phyloP scores from a whole-genome alignment of 2,797 vertebrate genomes.

The Furcifer pardalis region DNA sequence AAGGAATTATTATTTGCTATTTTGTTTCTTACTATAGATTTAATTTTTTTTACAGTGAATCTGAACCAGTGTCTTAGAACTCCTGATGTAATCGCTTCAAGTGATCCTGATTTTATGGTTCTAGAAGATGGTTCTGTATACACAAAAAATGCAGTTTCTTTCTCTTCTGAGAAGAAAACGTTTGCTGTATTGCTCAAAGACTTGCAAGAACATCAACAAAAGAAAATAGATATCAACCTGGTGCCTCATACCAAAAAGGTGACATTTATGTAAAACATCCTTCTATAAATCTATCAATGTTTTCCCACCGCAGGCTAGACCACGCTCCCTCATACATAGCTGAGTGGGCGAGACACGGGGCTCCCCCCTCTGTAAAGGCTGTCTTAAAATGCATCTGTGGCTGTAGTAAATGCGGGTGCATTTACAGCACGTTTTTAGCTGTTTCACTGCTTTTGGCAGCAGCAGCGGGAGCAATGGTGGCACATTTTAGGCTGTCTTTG shows the following conservation, averaged over 20 bases:
- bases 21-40: conserved; percentile 34
- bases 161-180: conserved; percentile 68
- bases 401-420: too few species aligned
- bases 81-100: conserved; percentile 52
- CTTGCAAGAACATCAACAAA: conserved; percentile 48
- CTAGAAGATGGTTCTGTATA: conserved; percentile 75
- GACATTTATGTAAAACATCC: neutral
- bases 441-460: too few species aligned
- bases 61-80: conserved; percentile 72
- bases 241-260: conserved; percentile 48
- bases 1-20: neutral
- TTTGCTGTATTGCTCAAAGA: conserved; percentile 78
- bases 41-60: conserved; percentile 73
- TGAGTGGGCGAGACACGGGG: too few species aligned
- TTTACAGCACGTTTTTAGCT: too few species aligned
- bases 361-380: too few species aligned
- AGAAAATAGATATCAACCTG: conserved; percentile 76
- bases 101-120: conserved; percentile 77
- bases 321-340: too few species aligned
- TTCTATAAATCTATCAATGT: too few species aligned
- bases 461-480: too few species aligned
- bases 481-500: too few species aligned
- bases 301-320: too few species aligned
- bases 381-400: too few species aligned
- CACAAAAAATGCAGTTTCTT: conserved; percentile 62